Evolutionary conservation across 1,140 invertebrate species (phyloP).

Genomic region (Orussus abietinus): DNA sequence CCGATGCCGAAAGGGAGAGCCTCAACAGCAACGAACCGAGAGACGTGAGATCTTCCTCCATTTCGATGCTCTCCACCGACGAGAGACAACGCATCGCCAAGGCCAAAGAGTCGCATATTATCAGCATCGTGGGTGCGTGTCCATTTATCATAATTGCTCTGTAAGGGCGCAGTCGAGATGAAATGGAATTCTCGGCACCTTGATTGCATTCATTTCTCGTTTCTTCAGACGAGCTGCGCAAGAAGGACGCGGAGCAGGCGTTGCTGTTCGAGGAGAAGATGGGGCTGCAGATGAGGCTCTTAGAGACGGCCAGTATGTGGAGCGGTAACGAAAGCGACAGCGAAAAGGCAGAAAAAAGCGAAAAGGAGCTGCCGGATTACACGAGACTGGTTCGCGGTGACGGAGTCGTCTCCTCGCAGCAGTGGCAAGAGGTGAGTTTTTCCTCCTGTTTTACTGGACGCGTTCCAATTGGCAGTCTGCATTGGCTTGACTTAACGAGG

Average conservation of each 20-base stretch:
- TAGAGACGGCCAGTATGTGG: constrained; percentile 61
- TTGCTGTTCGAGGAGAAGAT: constrained; percentile 85
- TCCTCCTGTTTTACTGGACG: too few relatives aligned
- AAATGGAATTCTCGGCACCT: constrained; percentile 7
- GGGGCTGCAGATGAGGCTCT: constrained; percentile 72
- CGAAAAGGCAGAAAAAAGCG: constrained; percentile 32
- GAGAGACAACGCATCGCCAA: constrained; percentile 68
- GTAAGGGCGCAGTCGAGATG: background rate
- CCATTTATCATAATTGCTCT: constrained; percentile 3
- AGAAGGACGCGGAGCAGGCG: constrained; percentile 84
- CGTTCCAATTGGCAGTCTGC: too few relatives aligned
- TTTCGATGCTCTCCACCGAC: constrained; percentile 62
- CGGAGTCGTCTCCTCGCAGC: constrained; percentile 37
- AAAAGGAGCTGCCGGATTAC: constrained; percentile 44
- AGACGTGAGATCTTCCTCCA: constrained; percentile 39
- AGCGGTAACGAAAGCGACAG: constrained; percentile 38
- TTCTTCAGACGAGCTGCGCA: constrained; percentile 64
- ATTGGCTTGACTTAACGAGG: too few relatives aligned
- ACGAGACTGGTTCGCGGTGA: constrained; percentile 42
- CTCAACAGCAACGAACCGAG: constrained; percentile 45
- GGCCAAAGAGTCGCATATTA: constrained; percentile 68
- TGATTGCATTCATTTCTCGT: constrained; percentile 1
- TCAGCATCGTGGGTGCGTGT: constrained; percentile 65
- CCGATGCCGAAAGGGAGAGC: constrained; percentile 56
- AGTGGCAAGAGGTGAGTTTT: constrained; percentile 43